phyloP scores from a whole-genome alignment of 1,140 invertebrate genomes.

The Drusus annulatus region DNA sequence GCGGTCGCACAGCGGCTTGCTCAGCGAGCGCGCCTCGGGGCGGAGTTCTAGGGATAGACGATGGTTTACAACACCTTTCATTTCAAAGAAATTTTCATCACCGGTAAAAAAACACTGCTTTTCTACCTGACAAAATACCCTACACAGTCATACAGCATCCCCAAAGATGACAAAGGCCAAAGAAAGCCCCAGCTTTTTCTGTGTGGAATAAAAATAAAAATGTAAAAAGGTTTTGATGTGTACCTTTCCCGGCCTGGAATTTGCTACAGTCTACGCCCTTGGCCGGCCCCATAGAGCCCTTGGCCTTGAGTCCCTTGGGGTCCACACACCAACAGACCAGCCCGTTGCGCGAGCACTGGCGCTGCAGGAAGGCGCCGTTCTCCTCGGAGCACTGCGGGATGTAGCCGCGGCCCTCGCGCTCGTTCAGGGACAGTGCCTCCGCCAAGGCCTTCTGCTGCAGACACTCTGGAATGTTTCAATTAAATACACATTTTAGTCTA shows the following conservation, averaged over 20 bases:
- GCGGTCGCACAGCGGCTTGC: slow-evolving; percentile 68
- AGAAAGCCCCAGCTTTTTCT: too few relatives aligned
- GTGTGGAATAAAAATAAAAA: too few relatives aligned
- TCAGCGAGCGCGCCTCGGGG: slow-evolving; percentile 68
- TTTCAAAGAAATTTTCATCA: too few relatives aligned
- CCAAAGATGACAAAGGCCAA: too few relatives aligned
- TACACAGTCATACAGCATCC: too few relatives aligned
- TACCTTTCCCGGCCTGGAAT: slow-evolving; percentile 50
- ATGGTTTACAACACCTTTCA: too few relatives aligned
- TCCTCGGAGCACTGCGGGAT: slow-evolving; percentile 82
- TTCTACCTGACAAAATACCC: too few relatives aligned
- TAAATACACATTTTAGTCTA: too few relatives aligned
- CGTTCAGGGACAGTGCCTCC: slow-evolving; percentile 82
- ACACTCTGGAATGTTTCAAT: slow-evolving; percentile 70
- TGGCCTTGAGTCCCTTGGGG: slow-evolving; percentile 80
- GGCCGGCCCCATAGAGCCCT: slow-evolving; percentile 84
- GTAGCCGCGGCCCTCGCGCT: slow-evolving; percentile 85
- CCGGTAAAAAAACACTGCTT: too few relatives aligned
- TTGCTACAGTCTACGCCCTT: slow-evolving; percentile 77
- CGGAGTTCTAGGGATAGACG: too few relatives aligned
- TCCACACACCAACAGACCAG: slow-evolving; percentile 92
- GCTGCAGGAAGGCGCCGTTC: slow-evolving; percentile 79
- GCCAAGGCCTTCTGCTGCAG: slow-evolving; percentile 83
- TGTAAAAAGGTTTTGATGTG: too few relatives aligned
- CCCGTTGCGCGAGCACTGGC: slow-evolving; percentile 87